Percentiles rank a stretch among this genome's conserved stretches.
phyloP scores from a whole-genome alignment of 2,113 vertebrate species.

The Edolisoma coerulescens region DNA sequence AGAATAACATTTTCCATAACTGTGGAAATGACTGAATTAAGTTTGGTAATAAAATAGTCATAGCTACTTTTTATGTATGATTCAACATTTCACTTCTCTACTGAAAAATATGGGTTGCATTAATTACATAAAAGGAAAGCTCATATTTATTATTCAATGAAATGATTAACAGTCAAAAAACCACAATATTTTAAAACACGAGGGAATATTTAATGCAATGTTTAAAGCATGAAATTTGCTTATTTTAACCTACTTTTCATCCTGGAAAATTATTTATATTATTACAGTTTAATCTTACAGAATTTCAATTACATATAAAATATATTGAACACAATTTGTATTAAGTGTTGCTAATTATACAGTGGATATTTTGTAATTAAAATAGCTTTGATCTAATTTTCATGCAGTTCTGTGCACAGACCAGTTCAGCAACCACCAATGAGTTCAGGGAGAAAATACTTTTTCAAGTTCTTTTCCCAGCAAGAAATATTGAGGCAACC shows the following conservation, averaged over 20 bases:
- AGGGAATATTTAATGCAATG: constrained; percentile 58
- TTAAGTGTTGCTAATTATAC: constrained; percentile 35
- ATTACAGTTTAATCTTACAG: constrained; percentile 50
- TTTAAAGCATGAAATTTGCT: constrained; percentile 68
- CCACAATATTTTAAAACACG: constrained; percentile 59
- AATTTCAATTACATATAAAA: constrained; percentile 62
- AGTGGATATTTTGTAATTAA: constrained; percentile 42
- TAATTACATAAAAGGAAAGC: constrained; percentile 70
- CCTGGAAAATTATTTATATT: constrained; percentile 50
- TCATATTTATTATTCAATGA: constrained; percentile 71
- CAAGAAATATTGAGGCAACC: background rate
- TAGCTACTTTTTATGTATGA: constrained; percentile 68
- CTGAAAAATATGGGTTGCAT: constrained; percentile 65
- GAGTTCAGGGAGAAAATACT: background rate
- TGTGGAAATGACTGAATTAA: constrained; percentile 69
- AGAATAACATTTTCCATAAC: constrained; percentile 73
- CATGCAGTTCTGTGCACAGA: background rate
- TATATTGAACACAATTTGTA: constrained; percentile 31
- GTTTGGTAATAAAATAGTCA: constrained; percentile 73
- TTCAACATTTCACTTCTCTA: constrained; percentile 68
- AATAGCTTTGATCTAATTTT: constrained; percentile 44
- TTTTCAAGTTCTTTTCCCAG: background rate
- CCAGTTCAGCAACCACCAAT: background rate
- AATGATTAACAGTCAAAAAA: constrained; percentile 64
- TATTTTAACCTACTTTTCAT: constrained; percentile 66